phyloP scores from a whole-genome alignment of 2,113 vertebrate genomes.

The Cinclus mexicanus region DNA sequence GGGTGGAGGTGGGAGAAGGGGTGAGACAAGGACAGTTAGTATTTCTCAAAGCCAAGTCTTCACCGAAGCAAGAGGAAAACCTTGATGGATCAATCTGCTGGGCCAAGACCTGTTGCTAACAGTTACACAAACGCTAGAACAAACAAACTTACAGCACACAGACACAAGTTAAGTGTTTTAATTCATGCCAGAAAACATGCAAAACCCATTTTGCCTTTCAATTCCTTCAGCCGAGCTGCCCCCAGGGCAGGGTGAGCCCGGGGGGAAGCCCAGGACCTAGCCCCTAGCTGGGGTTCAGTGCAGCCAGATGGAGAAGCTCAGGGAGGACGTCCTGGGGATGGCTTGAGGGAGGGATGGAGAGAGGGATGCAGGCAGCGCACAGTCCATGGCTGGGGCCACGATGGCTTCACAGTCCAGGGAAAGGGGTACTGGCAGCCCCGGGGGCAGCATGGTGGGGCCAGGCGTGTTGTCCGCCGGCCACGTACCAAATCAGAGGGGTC shows the following conservation, averaged over 20 bases:
- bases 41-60: conserved; percentile 58
- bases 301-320: not conserved
- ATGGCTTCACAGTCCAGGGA: conserved; percentile 68
- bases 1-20: not conserved
- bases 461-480: not conserved
- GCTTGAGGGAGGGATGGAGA: not conserved
- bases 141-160: conserved; percentile 75
- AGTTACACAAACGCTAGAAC: conserved; percentile 73
- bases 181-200: conserved; percentile 81
- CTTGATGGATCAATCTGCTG: conserved; percentile 23
- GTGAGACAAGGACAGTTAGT: conserved; percentile 48
- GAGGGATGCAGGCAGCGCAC: not conserved
- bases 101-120: conserved; percentile 71
- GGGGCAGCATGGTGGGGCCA: not conserved
- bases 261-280: conserved; percentile 20
- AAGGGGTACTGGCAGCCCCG: not conserved
- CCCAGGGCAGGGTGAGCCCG: not conserved
- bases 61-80: conserved; percentile 48
- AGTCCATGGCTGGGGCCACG: not conserved
- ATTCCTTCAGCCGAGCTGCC: conserved; percentile 47
- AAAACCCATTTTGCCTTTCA: conserved; percentile 65
- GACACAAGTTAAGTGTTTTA: conserved; percentile 76
- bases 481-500: not conserved
- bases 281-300: not conserved
- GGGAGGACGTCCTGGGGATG: not conserved